Evolutionary conservation across 2,113 vertebrate species (phyloP).

Genomic region (Tricholaema leucomelas): DNA sequence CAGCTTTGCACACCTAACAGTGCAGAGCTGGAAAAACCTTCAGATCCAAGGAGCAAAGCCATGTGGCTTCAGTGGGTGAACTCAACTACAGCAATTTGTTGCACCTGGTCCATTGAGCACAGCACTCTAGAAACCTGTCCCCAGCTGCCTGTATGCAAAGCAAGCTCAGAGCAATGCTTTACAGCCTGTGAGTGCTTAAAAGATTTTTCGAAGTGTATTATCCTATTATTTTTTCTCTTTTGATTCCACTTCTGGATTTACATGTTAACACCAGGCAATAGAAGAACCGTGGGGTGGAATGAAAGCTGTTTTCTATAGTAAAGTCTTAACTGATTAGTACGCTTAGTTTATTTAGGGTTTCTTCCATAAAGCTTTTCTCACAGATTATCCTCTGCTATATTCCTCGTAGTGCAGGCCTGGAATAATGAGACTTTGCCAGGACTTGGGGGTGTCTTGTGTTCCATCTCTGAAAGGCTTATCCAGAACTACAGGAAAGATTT

Average conservation of each 20-base stretch:
- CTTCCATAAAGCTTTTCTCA: not conserved
- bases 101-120: not conserved
- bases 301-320: not conserved
- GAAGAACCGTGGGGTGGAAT: not conserved
- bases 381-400: not conserved
- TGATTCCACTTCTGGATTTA: conserved; percentile 3
- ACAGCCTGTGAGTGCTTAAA: not conserved
- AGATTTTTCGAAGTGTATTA: conserved; percentile 11
- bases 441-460: rapidly evolving
- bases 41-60: not conserved
- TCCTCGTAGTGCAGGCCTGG: not conserved
- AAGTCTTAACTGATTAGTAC: not conserved
- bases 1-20: no score
- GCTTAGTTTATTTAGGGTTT: not conserved
- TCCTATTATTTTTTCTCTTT: not conserved
- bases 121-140: not conserved
- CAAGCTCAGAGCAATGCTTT: not conserved
- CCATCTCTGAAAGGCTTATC: not conserved
- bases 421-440: not conserved
- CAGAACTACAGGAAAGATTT: not conserved
- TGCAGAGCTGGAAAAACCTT: not conserved
- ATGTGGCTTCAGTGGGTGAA: not conserved
- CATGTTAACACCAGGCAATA: not conserved
- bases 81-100: not conserved
- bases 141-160: not conserved